These are phyloP conservation scores for Scaptomyza pallida DNA, from an alignment of 1,140 invertebrate genomes.

Conservation along the genomic window DNA sequence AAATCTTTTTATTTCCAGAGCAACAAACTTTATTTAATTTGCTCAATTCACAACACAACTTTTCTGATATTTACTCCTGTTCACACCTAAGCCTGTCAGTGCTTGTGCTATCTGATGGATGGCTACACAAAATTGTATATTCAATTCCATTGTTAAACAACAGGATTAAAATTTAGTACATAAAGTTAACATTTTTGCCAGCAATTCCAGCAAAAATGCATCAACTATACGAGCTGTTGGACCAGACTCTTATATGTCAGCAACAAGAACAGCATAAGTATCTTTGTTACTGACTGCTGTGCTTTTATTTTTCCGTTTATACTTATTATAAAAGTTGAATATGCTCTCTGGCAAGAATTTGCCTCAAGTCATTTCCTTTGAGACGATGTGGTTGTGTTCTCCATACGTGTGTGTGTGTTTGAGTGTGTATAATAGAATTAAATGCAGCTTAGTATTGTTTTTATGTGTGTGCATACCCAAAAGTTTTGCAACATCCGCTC, in stretches of 20 bases:
- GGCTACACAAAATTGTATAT: slow-evolving; percentile 14
- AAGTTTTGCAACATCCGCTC: slow-evolving; percentile 33
- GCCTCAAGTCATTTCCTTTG: slow-evolving; percentile 51
- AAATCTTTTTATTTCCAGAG: neutral
- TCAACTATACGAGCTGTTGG: slow-evolving; percentile 29
- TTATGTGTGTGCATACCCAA: slow-evolving; percentile 10
- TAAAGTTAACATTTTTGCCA: slow-evolving; percentile 28
- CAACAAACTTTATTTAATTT: no score
- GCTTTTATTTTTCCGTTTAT: slow-evolving; percentile 36
- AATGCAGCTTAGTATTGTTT: slow-evolving; percentile 37
- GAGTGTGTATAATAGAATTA: slow-evolving; percentile 40
- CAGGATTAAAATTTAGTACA: slow-evolving; percentile 30
- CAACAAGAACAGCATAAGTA: slow-evolving; percentile 4
- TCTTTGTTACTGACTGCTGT: slow-evolving; percentile 17
- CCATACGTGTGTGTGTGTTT: slow-evolving; percentile 1
- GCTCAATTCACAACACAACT: neutral
- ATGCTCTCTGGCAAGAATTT: slow-evolving; percentile 37
- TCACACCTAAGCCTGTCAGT: no score
- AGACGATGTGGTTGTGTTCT: slow-evolving; percentile 21
- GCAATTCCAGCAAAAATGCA: slow-evolving; percentile 38
- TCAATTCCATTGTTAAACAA: slow-evolving; percentile 47
- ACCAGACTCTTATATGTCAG: slow-evolving; percentile 16
- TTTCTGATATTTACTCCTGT: neutral
- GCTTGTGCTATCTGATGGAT: neutral
- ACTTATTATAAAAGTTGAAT: slow-evolving; percentile 54